These are phyloP conservation scores for Coelopa pilipes DNA, from an alignment of 2,888 invertebrate species.

Conservation along the genomic window DNA sequence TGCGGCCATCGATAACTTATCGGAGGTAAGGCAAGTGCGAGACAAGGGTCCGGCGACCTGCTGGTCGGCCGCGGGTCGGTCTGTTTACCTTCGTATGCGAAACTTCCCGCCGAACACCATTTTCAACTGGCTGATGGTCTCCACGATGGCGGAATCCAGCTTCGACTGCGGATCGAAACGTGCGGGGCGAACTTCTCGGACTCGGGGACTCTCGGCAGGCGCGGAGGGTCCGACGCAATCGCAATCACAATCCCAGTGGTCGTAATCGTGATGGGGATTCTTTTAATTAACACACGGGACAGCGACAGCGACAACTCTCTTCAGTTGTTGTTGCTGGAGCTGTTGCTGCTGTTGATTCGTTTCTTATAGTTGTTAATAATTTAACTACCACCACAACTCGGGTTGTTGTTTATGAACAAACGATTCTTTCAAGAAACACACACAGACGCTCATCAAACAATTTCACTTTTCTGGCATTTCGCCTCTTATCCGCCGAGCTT, in stretches of 20 bases:
- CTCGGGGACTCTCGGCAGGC: no score
- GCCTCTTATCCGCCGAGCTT: background rate
- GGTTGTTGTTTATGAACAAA: constrained; percentile 6
- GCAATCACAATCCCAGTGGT: no score
- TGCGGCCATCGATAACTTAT: constrained; percentile 17
- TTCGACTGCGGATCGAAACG: constrained; percentile 20
- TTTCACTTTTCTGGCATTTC: background rate
- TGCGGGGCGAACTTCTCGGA: no score
- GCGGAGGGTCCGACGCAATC: no score
- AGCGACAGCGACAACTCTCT: background rate
- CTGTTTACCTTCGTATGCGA: constrained; percentile 66
- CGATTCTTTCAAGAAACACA: no score
- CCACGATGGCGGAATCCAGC: constrained; percentile 60
- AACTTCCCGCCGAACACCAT: constrained; percentile 68
- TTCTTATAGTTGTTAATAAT: constrained; percentile 11
- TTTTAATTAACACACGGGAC: background rate
- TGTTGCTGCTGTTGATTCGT: background rate
- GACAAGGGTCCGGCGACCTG: no score
- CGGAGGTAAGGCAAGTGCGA: background rate
- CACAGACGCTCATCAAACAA: no score
- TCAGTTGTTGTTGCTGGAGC: no score
- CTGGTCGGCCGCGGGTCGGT: no score
- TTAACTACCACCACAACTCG: no score
- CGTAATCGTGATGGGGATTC: background rate
- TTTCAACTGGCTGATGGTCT: constrained; percentile 61